Evolutionary conservation across 2,113 vertebrate genomes (phyloP).

Genomic region (Petaurus breviceps): DNA sequence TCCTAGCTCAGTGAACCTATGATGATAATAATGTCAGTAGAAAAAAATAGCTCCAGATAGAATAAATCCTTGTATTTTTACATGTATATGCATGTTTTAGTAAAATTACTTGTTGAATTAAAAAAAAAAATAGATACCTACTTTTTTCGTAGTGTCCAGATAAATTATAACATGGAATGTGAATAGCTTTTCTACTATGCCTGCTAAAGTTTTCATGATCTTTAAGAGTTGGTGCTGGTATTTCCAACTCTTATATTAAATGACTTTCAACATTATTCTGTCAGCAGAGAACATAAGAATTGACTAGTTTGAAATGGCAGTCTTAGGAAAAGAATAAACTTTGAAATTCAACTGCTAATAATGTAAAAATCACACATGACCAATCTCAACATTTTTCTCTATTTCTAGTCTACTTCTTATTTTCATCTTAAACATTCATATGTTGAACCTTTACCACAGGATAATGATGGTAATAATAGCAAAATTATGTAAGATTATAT

Average conservation of each 20-base stretch:
- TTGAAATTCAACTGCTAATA: constrained; percentile 70
- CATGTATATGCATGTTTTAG: not conserved
- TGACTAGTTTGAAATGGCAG: constrained; percentile 68
- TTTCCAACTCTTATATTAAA: constrained; percentile 69
- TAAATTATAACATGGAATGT: constrained; percentile 48
- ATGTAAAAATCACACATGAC: constrained; percentile 71
- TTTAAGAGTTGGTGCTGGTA: constrained; percentile 73
- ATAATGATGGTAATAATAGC: not conserved
- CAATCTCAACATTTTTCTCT: constrained; percentile 58
- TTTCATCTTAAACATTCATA: constrained; percentile 15
- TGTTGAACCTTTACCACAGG: not conserved
- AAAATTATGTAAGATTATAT: not conserved
- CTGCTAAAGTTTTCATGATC: constrained; percentile 66
- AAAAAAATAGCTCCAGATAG: not conserved
- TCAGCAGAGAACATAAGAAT: constrained; percentile 58
- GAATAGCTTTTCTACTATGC: constrained; percentile 61
- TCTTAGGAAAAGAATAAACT: constrained; percentile 62
- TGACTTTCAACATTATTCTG: constrained; percentile 56
- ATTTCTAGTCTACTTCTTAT: constrained; percentile 40
- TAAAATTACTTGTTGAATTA: constrained; percentile 24
- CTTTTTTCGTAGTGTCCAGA: constrained; percentile 26
- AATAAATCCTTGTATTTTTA: constrained; percentile 22
- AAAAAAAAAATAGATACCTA: constrained; percentile 5
- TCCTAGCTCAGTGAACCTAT: not conserved
- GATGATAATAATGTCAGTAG: not conserved